Percentiles rank a stretch among this genome's conserved stretches.
phyloP scores from a whole-genome alignment of 2,797 vertebrate species.

The Gephyroberyx darwinii region DNA sequence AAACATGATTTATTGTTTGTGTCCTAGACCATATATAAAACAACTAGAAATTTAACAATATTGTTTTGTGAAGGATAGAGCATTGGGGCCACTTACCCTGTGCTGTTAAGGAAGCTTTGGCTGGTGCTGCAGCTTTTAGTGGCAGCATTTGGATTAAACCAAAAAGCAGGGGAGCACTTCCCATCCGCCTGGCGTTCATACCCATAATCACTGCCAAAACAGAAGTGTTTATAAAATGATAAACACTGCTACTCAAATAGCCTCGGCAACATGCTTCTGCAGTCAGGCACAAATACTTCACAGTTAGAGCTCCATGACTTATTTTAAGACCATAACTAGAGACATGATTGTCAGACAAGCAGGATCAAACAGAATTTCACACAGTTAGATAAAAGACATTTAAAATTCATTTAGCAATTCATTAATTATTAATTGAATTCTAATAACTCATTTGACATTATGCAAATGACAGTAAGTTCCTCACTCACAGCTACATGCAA shows the following conservation, averaged over 20 bases:
- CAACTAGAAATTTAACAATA: conserved; percentile 51
- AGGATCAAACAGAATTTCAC: conserved; percentile 78
- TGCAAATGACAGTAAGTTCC: conserved; percentile 72
- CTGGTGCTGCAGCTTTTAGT: conserved; percentile 90
- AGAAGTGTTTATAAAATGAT: conserved; percentile 65
- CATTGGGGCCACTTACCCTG: conserved; percentile 86
- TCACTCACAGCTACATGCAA: conserved; percentile 59
- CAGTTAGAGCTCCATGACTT: conserved; percentile 50
- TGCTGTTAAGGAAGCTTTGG: conserved; percentile 93
- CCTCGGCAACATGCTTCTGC: conserved; percentile 59
- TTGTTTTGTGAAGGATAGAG: conserved; percentile 61
- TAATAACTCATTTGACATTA: conserved; percentile 81
- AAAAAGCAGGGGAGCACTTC: conserved; percentile 93
- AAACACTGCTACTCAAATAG: conserved; percentile 62
- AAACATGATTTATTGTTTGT: conserved; percentile 53
- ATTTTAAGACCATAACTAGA: conserved; percentile 70
- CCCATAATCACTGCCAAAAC: conserved; percentile 89
- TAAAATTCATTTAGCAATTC: conserved; percentile 78
- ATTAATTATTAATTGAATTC: conserved; percentile 81
- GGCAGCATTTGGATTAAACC: conserved; percentile 88
- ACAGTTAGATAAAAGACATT: conserved; percentile 76
- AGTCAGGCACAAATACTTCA: conserved; percentile 44
- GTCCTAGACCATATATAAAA: conserved; percentile 54
- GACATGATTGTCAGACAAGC: conserved; percentile 77
- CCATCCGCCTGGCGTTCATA: conserved; percentile 91